phyloP scores from a whole-genome alignment of 2,888 invertebrate species.

The Trilocha varians region DNA sequence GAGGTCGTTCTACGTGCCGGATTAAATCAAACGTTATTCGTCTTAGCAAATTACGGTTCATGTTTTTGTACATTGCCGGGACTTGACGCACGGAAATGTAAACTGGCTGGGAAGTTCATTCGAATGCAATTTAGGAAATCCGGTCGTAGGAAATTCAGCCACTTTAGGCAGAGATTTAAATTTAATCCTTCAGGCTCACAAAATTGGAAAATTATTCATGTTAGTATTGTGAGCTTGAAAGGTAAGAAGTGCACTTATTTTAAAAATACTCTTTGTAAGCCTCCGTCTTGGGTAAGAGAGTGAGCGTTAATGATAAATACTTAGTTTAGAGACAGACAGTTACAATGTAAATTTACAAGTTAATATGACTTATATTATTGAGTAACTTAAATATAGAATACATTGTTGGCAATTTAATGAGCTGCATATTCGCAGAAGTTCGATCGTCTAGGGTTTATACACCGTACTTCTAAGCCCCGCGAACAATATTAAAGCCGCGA shows the following conservation, averaged over 20 bases:
- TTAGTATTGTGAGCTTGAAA: background rate
- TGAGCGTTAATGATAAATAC: too few relatives aligned
- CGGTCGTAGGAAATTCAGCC: slow-evolving; percentile 26
- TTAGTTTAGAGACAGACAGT: too few relatives aligned
- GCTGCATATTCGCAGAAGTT: slow-evolving; percentile 28
- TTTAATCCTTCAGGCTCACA: background rate
- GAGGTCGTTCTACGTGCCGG: slow-evolving; percentile 53
- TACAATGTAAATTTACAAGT: too few relatives aligned
- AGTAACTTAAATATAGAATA: too few relatives aligned
- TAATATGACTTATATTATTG: too few relatives aligned
- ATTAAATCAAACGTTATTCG: slow-evolving; percentile 71
- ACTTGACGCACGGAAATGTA: slow-evolving; percentile 49
- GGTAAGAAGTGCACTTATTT: too few relatives aligned
- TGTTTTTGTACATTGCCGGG: slow-evolving; percentile 53
- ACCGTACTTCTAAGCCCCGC: slow-evolving; percentile 55
- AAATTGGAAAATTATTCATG: background rate
- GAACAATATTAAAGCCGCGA: slow-evolving; percentile 68
- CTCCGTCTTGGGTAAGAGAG: too few relatives aligned
- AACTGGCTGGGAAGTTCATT: slow-evolving; percentile 40
- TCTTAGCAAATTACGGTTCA: slow-evolving; percentile 68
- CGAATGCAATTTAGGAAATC: slow-evolving; percentile 42
- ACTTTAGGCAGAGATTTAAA: slow-evolving; percentile 5
- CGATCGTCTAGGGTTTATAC: slow-evolving; percentile 43
- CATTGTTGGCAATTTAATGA: background rate
- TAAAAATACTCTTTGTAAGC: too few relatives aligned